phyloP scores from a whole-genome alignment of 2,797 vertebrate genomes.

The Hippopotamyrus pictus region DNA sequence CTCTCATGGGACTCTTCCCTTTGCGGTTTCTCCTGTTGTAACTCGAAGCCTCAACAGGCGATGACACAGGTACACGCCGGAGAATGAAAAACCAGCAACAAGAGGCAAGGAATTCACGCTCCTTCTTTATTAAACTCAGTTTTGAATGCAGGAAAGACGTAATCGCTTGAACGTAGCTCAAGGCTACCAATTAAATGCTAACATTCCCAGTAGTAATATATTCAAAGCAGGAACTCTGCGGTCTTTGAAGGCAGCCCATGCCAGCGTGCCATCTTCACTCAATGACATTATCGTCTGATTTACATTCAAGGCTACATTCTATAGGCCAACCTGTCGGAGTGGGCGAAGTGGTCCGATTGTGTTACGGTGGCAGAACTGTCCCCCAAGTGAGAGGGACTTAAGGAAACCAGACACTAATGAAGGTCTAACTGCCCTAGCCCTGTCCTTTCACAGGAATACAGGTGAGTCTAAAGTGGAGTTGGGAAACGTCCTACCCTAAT shows the following conservation, averaged over 20 bases:
- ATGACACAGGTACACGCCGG: slow-evolving; percentile 6
- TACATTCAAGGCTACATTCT: slow-evolving; percentile 19
- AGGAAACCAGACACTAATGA: not conserved
- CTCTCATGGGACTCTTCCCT: not conserved
- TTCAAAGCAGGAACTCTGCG: slow-evolving; percentile 26
- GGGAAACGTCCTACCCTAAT: not conserved
- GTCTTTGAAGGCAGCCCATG: slow-evolving; percentile 26
- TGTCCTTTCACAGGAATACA: slow-evolving; percentile 8
- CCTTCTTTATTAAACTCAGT: slow-evolving; percentile 27
- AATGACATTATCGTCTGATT: slow-evolving; percentile 30
- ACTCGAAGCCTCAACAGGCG: not conserved
- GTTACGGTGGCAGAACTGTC: not conserved
- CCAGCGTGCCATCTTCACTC: slow-evolving; percentile 13
- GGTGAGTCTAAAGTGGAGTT: slow-evolving; percentile 3
- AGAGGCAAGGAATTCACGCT: not conserved
- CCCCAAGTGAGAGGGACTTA: not conserved
- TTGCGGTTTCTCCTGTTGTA: not conserved
- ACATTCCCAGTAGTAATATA: slow-evolving; percentile 25
- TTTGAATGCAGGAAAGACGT: slow-evolving; percentile 18
- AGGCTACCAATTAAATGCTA: slow-evolving; percentile 31
- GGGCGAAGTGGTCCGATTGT: not conserved
- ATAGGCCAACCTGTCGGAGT: slow-evolving; percentile 23
- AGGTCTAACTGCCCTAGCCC: slow-evolving; percentile 4
- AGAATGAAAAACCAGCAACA: slow-evolving; percentile 17
- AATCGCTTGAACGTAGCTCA: slow-evolving; percentile 18